Evolutionary conservation across 2,113 vertebrate genomes (phyloP), one percentile per base, ranked within the genome.

Genomic region (Prietella phreatophila): DNA sequence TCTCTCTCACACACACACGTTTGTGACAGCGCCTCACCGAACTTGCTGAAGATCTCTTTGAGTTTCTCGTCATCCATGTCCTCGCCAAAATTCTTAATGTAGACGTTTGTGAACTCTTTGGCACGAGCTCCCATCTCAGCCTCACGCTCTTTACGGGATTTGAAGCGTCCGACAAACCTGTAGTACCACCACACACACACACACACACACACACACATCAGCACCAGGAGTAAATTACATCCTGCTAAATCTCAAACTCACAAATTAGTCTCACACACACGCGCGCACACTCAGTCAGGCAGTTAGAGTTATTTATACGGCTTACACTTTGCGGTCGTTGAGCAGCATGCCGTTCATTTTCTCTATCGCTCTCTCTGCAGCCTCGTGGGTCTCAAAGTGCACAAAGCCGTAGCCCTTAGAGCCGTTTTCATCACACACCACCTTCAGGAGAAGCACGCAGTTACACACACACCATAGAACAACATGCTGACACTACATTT

Each of bases 311-410:
- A 2, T 78, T 9, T n/a, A 33, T 15, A 25, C 20, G 30, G 10
- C 98, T 96, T 96, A 99, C 98, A 99, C 97, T 98, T 99, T 99
- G 69, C 97, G 96, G 91, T 99, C 98, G 92, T 99, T 99, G 90
- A 99, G 96, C 95, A 99, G 96, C 98, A 99, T 99, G 93, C 98
- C 98, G 89, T 99, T 99, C 98, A 99, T 99, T 96, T 99, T 99
- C 92, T 98, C 98, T 94, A 99, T 99, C 93, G 98, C 98, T 95
- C 98, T 96, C 93, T 99, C 98, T 60, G 98, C 98, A 47, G 98
- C 97, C 94, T 99, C 98, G 36, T 99, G 98, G 90, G 98, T 99
- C 94, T 99, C 98, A 95, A 99, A 99, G 94, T 99, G 98, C 91
- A 99, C 98, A 96, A 99, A 99, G 91, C 98, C 98, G 93, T 99